Conservation (phyloP, 1,140 invertebrate genomes). For the Ceratitis capitata region DNA sequence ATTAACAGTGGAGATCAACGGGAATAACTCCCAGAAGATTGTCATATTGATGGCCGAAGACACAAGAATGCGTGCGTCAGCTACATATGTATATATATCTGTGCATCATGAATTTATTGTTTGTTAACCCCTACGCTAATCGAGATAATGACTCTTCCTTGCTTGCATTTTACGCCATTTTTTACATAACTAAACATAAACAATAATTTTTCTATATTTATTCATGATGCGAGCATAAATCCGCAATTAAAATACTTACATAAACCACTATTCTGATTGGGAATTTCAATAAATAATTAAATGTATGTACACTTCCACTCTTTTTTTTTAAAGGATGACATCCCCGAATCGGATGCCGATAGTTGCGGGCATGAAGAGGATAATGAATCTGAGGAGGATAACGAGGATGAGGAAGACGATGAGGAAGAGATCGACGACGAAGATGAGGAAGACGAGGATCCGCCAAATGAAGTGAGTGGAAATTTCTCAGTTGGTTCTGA, state of each 20-base stretch:
- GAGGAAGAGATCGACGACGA: constrained; percentile 53
- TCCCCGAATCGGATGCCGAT: constrained; percentile 61
- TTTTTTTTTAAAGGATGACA: constrained; percentile 55
- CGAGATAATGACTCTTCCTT: neutral
- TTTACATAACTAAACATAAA: neutral
- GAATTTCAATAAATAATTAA: neutral
- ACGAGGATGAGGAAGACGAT: constrained; percentile 63
- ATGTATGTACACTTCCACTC: constrained; percentile 32
- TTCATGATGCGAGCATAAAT: no score
- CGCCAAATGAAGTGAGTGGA: constrained; percentile 44
- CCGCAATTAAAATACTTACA: neutral
- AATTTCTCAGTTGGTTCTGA: constrained; percentile 59
- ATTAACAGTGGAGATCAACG: constrained; percentile 2
- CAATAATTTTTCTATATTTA: neutral
- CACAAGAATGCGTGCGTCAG: constrained; percentile 22
- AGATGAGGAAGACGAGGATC: constrained; percentile 47
- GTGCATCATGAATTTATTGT: neutral
- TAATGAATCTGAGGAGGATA: constrained; percentile 61
- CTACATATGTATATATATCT: neutral
- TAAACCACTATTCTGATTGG: neutral
- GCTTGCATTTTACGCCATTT: neutral
- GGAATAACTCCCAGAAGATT: constrained; percentile 10
- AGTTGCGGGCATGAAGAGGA: constrained; percentile 61
- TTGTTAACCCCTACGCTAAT: neutral
- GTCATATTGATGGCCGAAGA: constrained; percentile 9